Conservation (phyloP, 1,140 invertebrate genomes). For the Ceratina calcarata region DNA sequence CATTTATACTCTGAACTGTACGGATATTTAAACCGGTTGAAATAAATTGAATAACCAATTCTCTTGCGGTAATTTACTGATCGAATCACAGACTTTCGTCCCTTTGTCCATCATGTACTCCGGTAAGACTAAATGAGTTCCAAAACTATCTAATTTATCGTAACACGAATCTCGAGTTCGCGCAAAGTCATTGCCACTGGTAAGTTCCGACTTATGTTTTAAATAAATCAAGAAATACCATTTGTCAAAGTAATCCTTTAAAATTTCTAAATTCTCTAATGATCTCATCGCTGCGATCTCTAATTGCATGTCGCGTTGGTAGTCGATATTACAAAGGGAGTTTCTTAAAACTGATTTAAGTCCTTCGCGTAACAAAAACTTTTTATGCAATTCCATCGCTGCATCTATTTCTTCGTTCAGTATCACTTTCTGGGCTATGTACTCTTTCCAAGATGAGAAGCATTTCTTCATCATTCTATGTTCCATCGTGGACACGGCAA, state of each 20-base stretch:
- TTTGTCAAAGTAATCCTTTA: slow-evolving; percentile 25
- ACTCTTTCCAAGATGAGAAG: slow-evolving; percentile 12
- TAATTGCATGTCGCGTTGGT: slow-evolving; percentile 4
- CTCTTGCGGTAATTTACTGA: not conserved
- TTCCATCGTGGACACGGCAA: slow-evolving; percentile 1
- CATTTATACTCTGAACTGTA: too few relatives aligned
- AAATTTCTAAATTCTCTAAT: slow-evolving; percentile 21
- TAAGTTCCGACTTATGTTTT: not conserved
- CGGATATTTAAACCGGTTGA: not conserved
- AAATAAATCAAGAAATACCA: slow-evolving; percentile 17
- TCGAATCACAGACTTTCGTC: not conserved
- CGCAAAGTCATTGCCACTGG: not conserved
- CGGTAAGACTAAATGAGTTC: slow-evolving; percentile 24
- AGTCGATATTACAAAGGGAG: slow-evolving; percentile 17
- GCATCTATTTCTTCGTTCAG: slow-evolving; percentile 2
- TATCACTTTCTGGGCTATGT: not conserved
- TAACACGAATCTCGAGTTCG: not conserved
- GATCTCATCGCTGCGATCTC: not conserved
- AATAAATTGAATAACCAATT: slow-evolving; percentile 9
- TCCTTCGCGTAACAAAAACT: slow-evolving; percentile 20
- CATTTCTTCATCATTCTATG: slow-evolving; percentile 11
- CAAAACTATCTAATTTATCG: not conserved
- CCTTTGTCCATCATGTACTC: slow-evolving; percentile 24
- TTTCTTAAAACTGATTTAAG: slow-evolving; percentile 27
- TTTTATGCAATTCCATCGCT: slow-evolving; percentile 13